Base-by-base conservation (phyloP, 2,888 invertebrate species). In the Microctonus aethiopoides region DNA sequence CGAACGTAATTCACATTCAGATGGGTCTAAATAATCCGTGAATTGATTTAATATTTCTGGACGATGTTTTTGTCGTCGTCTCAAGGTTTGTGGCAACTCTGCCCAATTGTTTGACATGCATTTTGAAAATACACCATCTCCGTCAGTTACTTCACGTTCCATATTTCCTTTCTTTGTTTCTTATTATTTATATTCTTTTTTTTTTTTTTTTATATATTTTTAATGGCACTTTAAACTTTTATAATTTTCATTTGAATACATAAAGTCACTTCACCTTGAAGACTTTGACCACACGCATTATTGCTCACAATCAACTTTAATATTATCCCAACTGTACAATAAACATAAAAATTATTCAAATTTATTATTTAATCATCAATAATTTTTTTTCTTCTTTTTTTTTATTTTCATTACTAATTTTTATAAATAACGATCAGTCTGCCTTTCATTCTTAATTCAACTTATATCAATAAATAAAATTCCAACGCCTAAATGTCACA, bases 1-100 rank as follows among this genome's bases (percentile, higher is more conserved):
- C 46, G 7, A 67, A 1, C 80, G 76, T 20, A 81, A 83, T 68
- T 86, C 86, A 68, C 75, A 81, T 65, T 86, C 85, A 3, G 80
- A 79, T 1, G 81, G 81, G 36, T 86, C 86, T 3, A 84, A 82
- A 32, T 81, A 81, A 39, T 86, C 85, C n/a, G 84, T 84, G 74
- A 85, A 86, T 65, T 86, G 85, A 56, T 81, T 83, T 11, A 86
- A 78, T 26, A 86, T 84, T 61, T 86, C 86, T 3, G 86, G 85
- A 11, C 85, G 81, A 60, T 86, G 83, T 46, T 82, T 85, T 59
- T 85, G 84, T 10, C 80, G 80, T 63, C 86, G 83, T 36, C 87
- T 76, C 63, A 87, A 68, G 0, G 87, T 87, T 46, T 83, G 84
- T 7, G 87, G 87, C 62, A 87, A 71, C 51, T 87, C 87, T 11